A percentile compares a stretch with the other conserved stretches of the same genome.
Conservation (phyloP, 2,797 vertebrate species). For the Trichosurus vulpecula region DNA sequence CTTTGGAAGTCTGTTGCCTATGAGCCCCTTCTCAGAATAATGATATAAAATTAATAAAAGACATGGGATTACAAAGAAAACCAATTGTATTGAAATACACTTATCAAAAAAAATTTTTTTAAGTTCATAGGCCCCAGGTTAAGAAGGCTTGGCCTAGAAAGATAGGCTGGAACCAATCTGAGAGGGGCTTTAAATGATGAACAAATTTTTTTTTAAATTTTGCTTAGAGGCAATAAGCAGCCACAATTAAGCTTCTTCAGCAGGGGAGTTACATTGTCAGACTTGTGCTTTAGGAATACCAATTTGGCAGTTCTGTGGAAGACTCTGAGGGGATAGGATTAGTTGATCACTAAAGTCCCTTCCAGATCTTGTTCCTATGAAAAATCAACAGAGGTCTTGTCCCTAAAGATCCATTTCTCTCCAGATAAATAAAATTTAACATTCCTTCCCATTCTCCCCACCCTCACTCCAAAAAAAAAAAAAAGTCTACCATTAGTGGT, state of each 20-base stretch:
- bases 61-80: neutral
- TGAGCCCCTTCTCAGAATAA: neutral
- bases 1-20: neutral
- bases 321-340: neutral
- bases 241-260: neutral
- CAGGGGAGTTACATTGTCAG: neutral
- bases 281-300: neutral
- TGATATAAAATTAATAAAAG: neutral
- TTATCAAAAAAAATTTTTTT: neutral
- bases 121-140: neutral
- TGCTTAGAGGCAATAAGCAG: slow-evolving; percentile 1
- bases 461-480: slow-evolving; percentile 53
- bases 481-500: slow-evolving; percentile 12
- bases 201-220: neutral
- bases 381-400: slow-evolving; percentile 19
- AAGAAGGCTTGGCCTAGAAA: neutral
- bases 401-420: slow-evolving; percentile 48
- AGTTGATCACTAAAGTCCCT: neutral
- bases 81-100: neutral
- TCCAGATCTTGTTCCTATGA: slow-evolving; percentile 3
- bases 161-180: neutral
- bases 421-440: slow-evolving; percentile 56
- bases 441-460: slow-evolving; percentile 1
- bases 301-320: neutral
- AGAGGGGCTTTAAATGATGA: neutral